Base-by-base conservation (phyloP, 1,140 invertebrate genomes). In the Drosophila ohnishii region DNA sequence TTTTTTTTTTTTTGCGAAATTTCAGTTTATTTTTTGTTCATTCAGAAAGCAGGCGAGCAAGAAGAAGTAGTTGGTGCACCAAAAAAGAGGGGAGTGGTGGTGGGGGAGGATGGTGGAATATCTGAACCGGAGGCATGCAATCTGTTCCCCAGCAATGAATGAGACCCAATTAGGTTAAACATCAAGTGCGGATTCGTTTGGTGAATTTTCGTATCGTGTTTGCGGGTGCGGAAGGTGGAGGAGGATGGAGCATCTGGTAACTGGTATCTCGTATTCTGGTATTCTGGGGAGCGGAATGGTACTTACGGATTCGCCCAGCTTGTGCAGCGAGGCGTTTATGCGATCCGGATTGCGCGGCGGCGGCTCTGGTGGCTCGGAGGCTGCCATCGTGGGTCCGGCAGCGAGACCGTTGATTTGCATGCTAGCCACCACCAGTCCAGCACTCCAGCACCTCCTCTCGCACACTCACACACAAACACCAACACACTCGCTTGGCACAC, bases 291-390 rank as follows among this genome's bases (percentile, higher is more conserved):
- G 32, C 56, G 62, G 47, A 66, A 61, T 86, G 75, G 75, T 91
- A 90, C 90, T 91, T 91, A 91, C 90, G 69, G 90, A 89, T 90
- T 91, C 90, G 62, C 78, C 73, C 56, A 91, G 81, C 79, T 91
- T 91, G 72, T 91, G 91, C 73, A 92, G 81, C 70, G 91, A 91
- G 74, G 91, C 90, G 62, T 91, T 92, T 80, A 92, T 91, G 83
- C 90, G 90, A 76, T 91, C 90, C 87, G 91, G 91, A 90, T 92
- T 92, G 76, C 91, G 77, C 72, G 91, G 91, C 76, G 91, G 91
- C 74, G 91, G 91, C 87, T 92, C 91, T 90, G 91, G 91, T 78
- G 91, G 91, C 85, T 92, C 91, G 71, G 90, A 91, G 78, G 90
- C 90, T 79, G 90, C 90, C 90, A 91, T 91, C 61, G 90, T 91